A percentile compares a stretch with the other conserved stretches of the same genome.
Evolutionary conservation across 2,888 invertebrate species (phyloP).

Genomic region (Calliphora vomitoria): DNA sequence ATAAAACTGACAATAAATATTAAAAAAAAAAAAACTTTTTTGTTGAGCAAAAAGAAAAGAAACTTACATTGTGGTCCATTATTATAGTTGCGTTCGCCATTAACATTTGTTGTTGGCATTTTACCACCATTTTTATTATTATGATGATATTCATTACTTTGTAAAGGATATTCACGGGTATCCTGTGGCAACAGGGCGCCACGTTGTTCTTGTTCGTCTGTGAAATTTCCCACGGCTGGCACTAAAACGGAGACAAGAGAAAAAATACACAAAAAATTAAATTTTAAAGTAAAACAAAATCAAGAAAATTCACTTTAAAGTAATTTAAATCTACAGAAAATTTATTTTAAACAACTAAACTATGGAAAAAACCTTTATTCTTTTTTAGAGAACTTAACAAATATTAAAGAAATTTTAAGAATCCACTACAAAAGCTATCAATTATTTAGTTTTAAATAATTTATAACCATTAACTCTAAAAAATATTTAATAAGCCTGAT

Average conservation of each 20-base stretch:
- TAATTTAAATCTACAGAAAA: neutral
- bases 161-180: slow-evolving; percentile 88
- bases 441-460: too few relatives aligned
- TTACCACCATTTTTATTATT: slow-evolving; percentile 83
- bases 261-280: slow-evolving; percentile 32
- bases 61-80: slow-evolving; percentile 82
- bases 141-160: slow-evolving; percentile 88
- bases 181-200: slow-evolving; percentile 83
- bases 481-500: too few relatives aligned
- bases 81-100: slow-evolving; percentile 79
- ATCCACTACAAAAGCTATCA: too few relatives aligned
- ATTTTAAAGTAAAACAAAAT: slow-evolving; percentile 43
- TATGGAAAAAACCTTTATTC: too few relatives aligned
- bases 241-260: slow-evolving; percentile 81
- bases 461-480: too few relatives aligned
- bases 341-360: too few relatives aligned
- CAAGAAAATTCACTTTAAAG: neutral
- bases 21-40: neutral
- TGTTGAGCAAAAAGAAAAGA: neutral
- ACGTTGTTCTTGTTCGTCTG: slow-evolving; percentile 86
- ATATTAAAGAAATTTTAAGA: too few relatives aligned
- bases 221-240: slow-evolving; percentile 87
- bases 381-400: too few relatives aligned
- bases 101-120: slow-evolving; percentile 75
- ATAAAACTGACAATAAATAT: neutral